Evolutionary conservation across 2,888 invertebrate species (phyloP).

Genomic region (Scaptomyza reducta): DNA sequence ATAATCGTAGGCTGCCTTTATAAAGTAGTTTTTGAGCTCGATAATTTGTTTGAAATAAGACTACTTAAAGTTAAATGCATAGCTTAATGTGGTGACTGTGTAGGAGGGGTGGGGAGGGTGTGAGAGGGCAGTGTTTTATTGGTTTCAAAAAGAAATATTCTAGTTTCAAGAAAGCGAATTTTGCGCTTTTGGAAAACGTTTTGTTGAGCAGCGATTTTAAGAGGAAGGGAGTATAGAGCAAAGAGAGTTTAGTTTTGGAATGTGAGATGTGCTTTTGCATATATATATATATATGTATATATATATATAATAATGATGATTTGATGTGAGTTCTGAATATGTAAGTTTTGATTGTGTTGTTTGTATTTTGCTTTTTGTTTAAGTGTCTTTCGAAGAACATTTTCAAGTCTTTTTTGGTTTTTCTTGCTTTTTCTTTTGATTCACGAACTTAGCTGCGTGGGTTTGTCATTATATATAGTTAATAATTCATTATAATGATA

Average conservation of each 20-base stretch:
- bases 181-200: background rate
- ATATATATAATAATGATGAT: conserved; percentile 9
- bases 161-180: conserved; percentile 6
- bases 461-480: conserved; percentile 13
- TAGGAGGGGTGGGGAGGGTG: background rate
- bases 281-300: background rate
- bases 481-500: conserved; percentile 29
- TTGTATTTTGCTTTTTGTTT: conserved; percentile 18
- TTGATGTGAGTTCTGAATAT: conserved; percentile 36
- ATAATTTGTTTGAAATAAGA: conserved; percentile 59
- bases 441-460: conserved; percentile 44
- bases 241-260: conserved; percentile 7
- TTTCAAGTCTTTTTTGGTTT: conserved; percentile 59
- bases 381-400: conserved; percentile 53
- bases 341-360: conserved; percentile 49
- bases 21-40: conserved; percentile 49
- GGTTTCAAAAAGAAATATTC: conserved; percentile 1
- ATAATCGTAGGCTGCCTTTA: conserved; percentile 53
- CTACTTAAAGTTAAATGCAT: conserved; percentile 68
- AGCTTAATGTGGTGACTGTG: conserved; percentile 31
- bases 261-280: conserved; percentile 11
- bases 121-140: conserved; percentile 53
- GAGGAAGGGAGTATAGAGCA: background rate
- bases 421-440: conserved; percentile 29
- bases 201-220: conserved; percentile 34